A percentile compares a stretch with the other conserved stretches of the same genome.
These are phyloP conservation scores for Prorops nasuta DNA, from an alignment of 1,140 invertebrate species.

Conservation along the genomic window DNA sequence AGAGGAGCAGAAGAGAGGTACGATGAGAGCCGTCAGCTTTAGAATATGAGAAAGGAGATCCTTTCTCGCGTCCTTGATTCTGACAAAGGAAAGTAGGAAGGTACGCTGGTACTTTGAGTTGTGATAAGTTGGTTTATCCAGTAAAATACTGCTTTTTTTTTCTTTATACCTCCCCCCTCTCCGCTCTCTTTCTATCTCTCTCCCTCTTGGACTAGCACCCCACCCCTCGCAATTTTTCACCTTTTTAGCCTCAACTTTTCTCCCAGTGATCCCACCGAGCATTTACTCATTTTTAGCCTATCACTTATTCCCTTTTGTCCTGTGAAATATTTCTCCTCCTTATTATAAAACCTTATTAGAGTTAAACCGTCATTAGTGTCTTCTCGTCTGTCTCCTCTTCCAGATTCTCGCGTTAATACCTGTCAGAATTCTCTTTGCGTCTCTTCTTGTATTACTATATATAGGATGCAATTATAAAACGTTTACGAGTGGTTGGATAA, in stretches of 20 bases:
- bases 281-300: constrained; percentile 29
- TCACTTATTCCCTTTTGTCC: neutral
- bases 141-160: constrained; percentile 31
- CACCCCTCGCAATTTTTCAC: constrained; percentile 35
- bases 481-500: no score
- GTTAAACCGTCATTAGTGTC: no score
- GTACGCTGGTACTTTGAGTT: constrained; percentile 27
- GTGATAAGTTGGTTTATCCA: constrained; percentile 28
- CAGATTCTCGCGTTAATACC: no score
- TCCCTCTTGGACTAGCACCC: no score
- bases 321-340: neutral
- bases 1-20: neutral
- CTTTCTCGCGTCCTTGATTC: constrained; percentile 33
- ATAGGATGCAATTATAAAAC: no score
- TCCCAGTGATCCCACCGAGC: constrained; percentile 17
- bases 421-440: no score
- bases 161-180: no score
- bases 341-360: no score
- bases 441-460: no score
- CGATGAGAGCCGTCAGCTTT: constrained; percentile 30
- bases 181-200: no score
- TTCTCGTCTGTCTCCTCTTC: no score
- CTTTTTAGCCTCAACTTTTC: constrained; percentile 28
- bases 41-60: constrained; percentile 37
- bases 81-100: constrained; percentile 30